phyloP scores from a whole-genome alignment of 2,113 vertebrate genomes.

The Fulmarus glacialis region DNA sequence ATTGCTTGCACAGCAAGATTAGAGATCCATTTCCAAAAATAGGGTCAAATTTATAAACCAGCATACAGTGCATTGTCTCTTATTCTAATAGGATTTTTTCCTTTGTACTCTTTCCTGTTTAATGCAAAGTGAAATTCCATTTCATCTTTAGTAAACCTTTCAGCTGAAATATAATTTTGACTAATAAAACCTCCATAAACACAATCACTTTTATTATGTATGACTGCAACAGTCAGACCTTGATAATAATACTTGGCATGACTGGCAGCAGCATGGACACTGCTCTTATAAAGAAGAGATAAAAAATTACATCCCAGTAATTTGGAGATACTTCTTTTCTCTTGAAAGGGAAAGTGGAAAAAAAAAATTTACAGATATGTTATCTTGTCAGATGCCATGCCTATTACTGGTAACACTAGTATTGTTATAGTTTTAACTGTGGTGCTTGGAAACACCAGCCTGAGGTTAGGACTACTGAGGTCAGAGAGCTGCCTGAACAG shows the following conservation, averaged over 20 bases:
- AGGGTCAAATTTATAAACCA: not conserved
- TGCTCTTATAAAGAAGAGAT: not conserved
- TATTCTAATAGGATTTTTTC: not conserved
- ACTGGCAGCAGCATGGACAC: not conserved
- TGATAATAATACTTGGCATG: not conserved
- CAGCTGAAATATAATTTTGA: not conserved
- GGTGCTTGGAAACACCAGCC: not conserved
- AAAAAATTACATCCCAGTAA: not conserved
- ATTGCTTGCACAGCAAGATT: not conserved
- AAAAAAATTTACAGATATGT: not conserved
- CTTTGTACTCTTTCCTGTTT: not conserved
- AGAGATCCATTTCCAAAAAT: not conserved
- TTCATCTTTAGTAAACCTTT: conserved; percentile 2
- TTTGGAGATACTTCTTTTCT: not conserved
- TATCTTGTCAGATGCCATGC: not conserved
- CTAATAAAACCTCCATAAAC: not conserved
- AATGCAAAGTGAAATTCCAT: not conserved
- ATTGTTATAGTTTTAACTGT: not conserved
- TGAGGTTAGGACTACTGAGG: not conserved
- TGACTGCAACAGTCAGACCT: not conserved
- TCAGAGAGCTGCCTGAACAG: not conserved
- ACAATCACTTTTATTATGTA: not conserved
- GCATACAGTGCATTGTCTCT: not conserved
- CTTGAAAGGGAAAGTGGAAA: not conserved
- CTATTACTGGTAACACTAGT: not conserved